Evolutionary conservation across 2,888 invertebrate species (phyloP), one percentile per base, ranked within the genome.

Genomic region (Eristalis arbustorum): DNA sequence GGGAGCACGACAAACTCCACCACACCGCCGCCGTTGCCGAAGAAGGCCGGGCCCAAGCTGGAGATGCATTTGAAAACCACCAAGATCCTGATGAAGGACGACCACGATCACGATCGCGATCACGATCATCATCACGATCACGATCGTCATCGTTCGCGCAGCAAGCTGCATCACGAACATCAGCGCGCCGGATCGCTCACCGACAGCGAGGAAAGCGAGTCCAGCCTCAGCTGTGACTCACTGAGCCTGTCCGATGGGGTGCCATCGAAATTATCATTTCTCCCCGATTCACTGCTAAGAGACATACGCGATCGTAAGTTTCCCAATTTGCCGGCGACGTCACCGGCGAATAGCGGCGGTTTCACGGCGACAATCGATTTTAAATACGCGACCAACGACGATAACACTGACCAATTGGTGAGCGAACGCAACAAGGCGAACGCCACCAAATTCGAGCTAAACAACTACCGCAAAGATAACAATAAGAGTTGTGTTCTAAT

Each of bases 201-300:
- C 18, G 95, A 94, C 90, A 96, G 95, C 90, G 95, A 93, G 89
- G 94, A 93, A 74, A 92, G 92, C 80, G 96, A 96, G 90, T 96
- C 96, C 88, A 96, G 96, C 90, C 94, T 96, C 90, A 97, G 97
- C 91, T 97, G 96, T 92, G 97, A 97, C 92, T 97, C 97, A 40
- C 92, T 97, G 89, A 97, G 96, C 92, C 95, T 96, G 89, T 95
- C 95, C 88, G 96, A 96, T 68, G 83, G 88, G 49, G 13, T 88
- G 10, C 88, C 83, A 25, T 88, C 74, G 92, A 93, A 91, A 90
- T 92, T 91, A 91, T 93, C 92, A 91, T 94, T 94, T 92, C 93
- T 96, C 90, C 96, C 96, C 80, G 94, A 94, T 91, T 95, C 95
- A 82, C 93, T 96, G 68, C 93, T 96, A 56, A 95, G 95, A 92